A percentile compares a stretch with the other conserved stretches of the same genome.
These are phyloP conservation scores for Sebastes wilsoni DNA, from an alignment of 2,797 vertebrate species.

Conservation along the genomic window DNA sequence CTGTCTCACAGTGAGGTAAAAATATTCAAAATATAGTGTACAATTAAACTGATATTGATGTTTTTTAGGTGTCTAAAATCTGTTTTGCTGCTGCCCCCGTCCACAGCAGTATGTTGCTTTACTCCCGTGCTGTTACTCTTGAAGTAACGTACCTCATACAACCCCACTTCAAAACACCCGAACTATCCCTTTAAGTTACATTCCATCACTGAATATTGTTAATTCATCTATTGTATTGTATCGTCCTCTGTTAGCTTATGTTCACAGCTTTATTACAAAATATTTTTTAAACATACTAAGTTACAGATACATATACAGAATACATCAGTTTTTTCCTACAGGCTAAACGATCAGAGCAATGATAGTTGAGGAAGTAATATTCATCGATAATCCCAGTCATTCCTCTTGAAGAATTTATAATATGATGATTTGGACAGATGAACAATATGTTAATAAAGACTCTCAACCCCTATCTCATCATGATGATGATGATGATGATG, in stretches of 20 bases:
- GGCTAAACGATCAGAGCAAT: neutral
- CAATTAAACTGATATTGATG: too few relatives aligned
- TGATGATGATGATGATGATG: neutral
- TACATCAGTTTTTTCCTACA: neutral
- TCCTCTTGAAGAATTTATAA: constrained; percentile 20
- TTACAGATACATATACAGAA: constrained; percentile 13
- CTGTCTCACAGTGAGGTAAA: too few relatives aligned
- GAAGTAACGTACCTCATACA: too few relatives aligned
- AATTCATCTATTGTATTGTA: neutral
- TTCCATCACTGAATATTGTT: neutral
- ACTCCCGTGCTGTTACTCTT: too few relatives aligned
- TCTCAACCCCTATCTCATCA: neutral
- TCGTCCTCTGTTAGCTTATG: neutral
- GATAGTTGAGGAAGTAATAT: neutral
- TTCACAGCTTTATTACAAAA: constrained; percentile 55
- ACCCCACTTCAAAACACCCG: too few relatives aligned
- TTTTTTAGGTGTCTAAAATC: too few relatives aligned
- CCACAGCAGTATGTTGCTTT: too few relatives aligned
- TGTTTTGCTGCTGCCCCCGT: too few relatives aligned
- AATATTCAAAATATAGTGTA: too few relatives aligned
- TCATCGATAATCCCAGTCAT: neutral
- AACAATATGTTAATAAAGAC: neutral
- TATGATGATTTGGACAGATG: neutral
- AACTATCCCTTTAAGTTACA: too few relatives aligned
- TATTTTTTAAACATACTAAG: constrained; percentile 12